These are phyloP conservation scores for Scaptodrosophila lebanonensis DNA, from an alignment of 1,140 invertebrate species.

Conservation along the genomic window DNA sequence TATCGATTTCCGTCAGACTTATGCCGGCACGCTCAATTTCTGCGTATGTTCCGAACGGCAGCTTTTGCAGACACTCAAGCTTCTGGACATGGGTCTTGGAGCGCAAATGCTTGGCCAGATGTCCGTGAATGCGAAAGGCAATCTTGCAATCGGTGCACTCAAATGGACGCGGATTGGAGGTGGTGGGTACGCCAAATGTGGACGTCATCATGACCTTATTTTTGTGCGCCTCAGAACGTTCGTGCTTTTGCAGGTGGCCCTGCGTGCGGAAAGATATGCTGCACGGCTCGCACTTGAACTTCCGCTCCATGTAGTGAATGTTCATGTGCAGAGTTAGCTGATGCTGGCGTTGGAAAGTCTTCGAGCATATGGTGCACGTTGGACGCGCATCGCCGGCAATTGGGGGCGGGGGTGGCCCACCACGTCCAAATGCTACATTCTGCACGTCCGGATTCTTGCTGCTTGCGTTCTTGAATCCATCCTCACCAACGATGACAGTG, in stretches of 20 bases:
- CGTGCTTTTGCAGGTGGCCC: slow-evolving; percentile 94
- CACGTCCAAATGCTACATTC: slow-evolving; percentile 21
- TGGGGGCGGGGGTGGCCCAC: slow-evolving; percentile 65
- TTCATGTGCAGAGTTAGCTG: slow-evolving; percentile 95
- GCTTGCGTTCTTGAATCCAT: slow-evolving; percentile 61
- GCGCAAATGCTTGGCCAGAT: slow-evolving; percentile 96
- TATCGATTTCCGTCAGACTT: slow-evolving; percentile 94
- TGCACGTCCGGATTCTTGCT: slow-evolving; percentile 51
- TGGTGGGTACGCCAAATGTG: slow-evolving; percentile 89
- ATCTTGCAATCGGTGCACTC: slow-evolving; percentile 97
- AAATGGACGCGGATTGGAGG: slow-evolving; percentile 94
- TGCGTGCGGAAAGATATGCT: slow-evolving; percentile 93
- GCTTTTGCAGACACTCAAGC: slow-evolving; percentile 92
- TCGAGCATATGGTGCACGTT: slow-evolving; percentile 92
- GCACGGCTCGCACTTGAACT: slow-evolving; percentile 93
- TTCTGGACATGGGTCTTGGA: slow-evolving; percentile 98
- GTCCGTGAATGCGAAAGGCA: slow-evolving; percentile 96
- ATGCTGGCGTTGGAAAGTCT: slow-evolving; percentile 92
- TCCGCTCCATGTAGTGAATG: slow-evolving; percentile 96
- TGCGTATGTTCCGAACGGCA: slow-evolving; percentile 97
- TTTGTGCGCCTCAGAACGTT: slow-evolving; percentile 91
- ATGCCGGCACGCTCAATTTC: slow-evolving; percentile 94
- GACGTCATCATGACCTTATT: slow-evolving; percentile 94
- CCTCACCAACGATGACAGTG: slow-evolving; percentile 70
- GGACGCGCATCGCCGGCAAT: slow-evolving; percentile 83